Evolutionary conservation across 2,113 vertebrate species (phyloP).

Genomic region (Gasterosteus aculeatus): DNA sequence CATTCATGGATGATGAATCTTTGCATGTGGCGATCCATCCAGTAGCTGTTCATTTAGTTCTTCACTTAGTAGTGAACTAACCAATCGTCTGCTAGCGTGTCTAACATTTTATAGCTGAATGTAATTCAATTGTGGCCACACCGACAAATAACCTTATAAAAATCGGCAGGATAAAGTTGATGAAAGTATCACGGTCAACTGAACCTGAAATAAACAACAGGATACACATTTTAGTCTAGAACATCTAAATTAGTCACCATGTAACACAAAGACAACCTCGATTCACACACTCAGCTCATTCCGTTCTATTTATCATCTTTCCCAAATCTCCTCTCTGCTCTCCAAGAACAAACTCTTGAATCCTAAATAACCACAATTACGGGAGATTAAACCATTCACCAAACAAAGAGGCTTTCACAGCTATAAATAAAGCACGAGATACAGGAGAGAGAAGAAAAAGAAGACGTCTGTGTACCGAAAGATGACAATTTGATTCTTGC

Average conservation of each 20-base stretch:
- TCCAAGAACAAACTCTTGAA: not conserved
- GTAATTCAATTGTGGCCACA: not conserved
- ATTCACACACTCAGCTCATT: slow-evolving; percentile 3
- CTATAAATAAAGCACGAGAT: slow-evolving; percentile 30
- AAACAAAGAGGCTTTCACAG: slow-evolving; percentile 50
- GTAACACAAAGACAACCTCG: not conserved
- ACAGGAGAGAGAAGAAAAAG: slow-evolving; percentile 6
- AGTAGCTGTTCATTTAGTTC: not conserved
- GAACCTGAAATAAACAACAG: not conserved
- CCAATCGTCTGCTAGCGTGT: not conserved
- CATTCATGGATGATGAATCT: not conserved
- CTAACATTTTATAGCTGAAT: not conserved
- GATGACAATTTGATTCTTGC: slow-evolving; percentile 49
- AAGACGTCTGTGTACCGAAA: slow-evolving; percentile 37
- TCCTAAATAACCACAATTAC: slow-evolving; percentile 6
- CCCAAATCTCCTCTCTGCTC: slow-evolving; percentile 10
- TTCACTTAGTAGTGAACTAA: not conserved
- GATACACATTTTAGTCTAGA: not conserved
- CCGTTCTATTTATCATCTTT: not conserved
- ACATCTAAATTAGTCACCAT: not conserved
- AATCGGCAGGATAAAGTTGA: not conserved
- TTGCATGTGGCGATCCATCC: not conserved
- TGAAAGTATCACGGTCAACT: not conserved
- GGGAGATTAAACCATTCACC: slow-evolving; percentile 22
- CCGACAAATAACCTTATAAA: not conserved